These are phyloP conservation scores for Picathartes gymnocephalus DNA, from an alignment of 2,113 vertebrate genomes.

Conservation along the genomic window DNA sequence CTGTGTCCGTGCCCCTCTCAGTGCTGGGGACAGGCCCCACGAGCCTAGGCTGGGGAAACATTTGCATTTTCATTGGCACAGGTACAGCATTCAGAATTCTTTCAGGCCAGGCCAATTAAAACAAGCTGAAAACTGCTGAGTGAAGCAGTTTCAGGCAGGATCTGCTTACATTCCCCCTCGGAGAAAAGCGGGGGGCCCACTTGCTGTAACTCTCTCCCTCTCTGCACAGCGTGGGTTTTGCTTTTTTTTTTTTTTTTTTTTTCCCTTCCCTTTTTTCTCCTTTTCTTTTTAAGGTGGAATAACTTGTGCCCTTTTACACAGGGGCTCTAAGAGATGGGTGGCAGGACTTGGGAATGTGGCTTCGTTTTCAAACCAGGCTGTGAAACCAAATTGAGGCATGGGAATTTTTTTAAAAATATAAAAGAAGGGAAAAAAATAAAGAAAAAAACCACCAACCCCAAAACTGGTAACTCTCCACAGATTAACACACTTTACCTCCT, in stretches of 20 bases:
- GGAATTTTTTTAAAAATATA: not conserved
- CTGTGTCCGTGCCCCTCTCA: not conserved
- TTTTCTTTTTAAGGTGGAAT: slow-evolving; percentile 56
- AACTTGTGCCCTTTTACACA: slow-evolving; percentile 18
- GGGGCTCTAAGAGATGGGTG: slow-evolving; percentile 13
- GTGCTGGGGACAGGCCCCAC: not conserved
- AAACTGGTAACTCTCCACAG: slow-evolving; percentile 4
- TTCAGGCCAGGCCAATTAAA: slow-evolving; percentile 78
- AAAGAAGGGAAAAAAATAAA: not conserved
- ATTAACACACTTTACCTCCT: slow-evolving; percentile 43
- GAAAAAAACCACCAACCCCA: not conserved
- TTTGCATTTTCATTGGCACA: slow-evolving; percentile 74
- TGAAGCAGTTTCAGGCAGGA: slow-evolving; percentile 63
- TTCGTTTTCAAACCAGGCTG: not conserved
- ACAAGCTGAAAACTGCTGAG: slow-evolving; percentile 75
- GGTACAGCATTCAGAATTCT: slow-evolving; percentile 74
- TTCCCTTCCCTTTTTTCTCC: rapidly evolving
- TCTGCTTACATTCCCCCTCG: slow-evolving; percentile 71
- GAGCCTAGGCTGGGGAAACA: slow-evolving; percentile 43
- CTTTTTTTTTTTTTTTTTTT: rapidly evolving
- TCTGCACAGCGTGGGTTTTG: slow-evolving; percentile 27
- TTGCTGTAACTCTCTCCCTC: slow-evolving; percentile 41
- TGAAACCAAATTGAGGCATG: not conserved
- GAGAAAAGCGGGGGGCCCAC: slow-evolving; percentile 64
- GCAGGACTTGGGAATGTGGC: not conserved